These are phyloP conservation scores for Styela clava DNA, from an alignment of 23 tunicate genomes.

Conservation along the genomic window DNA sequence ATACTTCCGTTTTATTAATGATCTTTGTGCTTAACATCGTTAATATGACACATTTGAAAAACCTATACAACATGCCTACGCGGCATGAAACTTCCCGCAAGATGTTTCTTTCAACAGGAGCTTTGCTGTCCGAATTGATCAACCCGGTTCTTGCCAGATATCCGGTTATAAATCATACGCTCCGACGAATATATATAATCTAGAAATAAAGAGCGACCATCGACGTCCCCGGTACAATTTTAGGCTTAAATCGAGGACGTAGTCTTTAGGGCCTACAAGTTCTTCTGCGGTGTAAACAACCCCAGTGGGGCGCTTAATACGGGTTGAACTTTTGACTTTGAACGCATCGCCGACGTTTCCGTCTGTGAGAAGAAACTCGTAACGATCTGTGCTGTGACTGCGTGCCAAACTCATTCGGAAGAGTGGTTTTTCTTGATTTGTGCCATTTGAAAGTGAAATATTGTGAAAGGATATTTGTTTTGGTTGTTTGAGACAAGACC, in stretches of 20 bases:
- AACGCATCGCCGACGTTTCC: conserved; percentile 72
- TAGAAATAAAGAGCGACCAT: conserved; percentile 58
- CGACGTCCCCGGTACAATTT: conserved; percentile 63
- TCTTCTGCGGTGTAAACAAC: conserved; percentile 58
- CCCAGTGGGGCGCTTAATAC: conserved; percentile 53
- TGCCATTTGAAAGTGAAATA: conserved; percentile 50
- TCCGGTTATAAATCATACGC: conserved; percentile 47
- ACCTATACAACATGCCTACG: not conserved
- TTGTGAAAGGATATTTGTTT: conserved; percentile 85
- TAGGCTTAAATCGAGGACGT: conserved; percentile 72
- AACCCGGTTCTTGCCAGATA: not conserved
- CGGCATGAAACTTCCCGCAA: not conserved
- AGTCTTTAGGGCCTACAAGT: conserved; percentile 68
- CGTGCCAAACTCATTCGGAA: conserved; percentile 63
- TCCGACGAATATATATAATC: conserved; percentile 73
- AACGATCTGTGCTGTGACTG: conserved; percentile 49
- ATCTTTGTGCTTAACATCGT: not conserved
- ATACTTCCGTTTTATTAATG: no score
- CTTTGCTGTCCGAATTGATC: not conserved
- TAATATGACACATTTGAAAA: not conserved
- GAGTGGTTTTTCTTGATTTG: conserved; percentile 52
- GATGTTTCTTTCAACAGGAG: not conserved
- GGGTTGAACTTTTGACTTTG: conserved; percentile 42
- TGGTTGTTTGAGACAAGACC: conserved; percentile 65
- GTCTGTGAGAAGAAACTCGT: conserved; percentile 60